These are phyloP conservation scores for Heliconius charithonia DNA, from an alignment of 2,888 invertebrate genomes.

Conservation along the genomic window DNA sequence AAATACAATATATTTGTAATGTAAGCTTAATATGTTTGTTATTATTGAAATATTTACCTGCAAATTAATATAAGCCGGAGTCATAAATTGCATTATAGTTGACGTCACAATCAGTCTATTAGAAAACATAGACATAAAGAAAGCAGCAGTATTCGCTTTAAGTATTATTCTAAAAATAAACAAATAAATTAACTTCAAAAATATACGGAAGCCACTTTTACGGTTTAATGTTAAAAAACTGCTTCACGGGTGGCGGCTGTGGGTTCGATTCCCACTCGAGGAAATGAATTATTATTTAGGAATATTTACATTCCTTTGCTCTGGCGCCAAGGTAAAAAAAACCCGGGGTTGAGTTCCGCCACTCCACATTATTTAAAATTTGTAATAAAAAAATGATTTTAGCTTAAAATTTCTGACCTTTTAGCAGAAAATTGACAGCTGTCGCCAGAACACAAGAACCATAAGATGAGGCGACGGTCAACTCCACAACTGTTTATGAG, in stretches of 20 bases:
- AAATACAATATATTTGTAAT: no score
- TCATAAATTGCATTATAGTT: constrained; percentile 56
- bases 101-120: constrained; percentile 60
- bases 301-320: no score
- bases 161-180: constrained; percentile 62
- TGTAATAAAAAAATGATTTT: no score
- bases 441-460: constrained; percentile 60
- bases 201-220: background rate
- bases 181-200: background rate
- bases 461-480: constrained; percentile 63
- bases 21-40: background rate
- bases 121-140: constrained; percentile 63
- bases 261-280: background rate
- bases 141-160: constrained; percentile 63
- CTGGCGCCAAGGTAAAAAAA: background rate
- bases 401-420: constrained; percentile 52
- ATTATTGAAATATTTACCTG: constrained; percentile 53
- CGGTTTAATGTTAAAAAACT: no score
- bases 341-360: no score
- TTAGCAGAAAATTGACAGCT: constrained; percentile 55
- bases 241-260: background rate
- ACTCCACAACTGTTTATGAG: constrained; percentile 65
- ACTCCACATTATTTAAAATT: no score
- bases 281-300: no score
- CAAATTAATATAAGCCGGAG: constrained; percentile 51